Conservation (phyloP, 2,797 vertebrate genomes). For the Tolypeutes matacus region DNA sequence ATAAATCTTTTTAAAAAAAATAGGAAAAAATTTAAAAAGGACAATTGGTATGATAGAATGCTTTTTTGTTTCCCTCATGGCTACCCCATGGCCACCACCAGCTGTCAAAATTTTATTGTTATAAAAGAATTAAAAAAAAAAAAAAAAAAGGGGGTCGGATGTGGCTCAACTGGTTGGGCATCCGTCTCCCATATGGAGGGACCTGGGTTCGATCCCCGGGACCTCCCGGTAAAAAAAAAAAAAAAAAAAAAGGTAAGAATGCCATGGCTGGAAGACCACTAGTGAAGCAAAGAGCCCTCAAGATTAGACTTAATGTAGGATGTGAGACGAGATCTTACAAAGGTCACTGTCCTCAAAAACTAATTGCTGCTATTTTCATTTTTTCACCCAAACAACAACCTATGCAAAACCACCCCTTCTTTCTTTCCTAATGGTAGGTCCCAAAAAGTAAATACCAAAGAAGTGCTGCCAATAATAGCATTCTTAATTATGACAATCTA, state of each 20-base stretch:
- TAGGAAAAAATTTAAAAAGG: background rate
- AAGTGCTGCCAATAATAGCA: background rate
- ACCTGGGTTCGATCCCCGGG: too few species aligned
- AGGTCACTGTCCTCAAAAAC: background rate
- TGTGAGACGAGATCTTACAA: background rate
- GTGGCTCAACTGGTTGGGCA: too few species aligned
- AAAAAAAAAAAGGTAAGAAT: background rate
- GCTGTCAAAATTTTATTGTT: background rate
- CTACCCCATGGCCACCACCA: background rate
- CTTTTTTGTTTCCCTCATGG: background rate
- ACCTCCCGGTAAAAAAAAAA: background rate
- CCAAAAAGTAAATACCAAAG: constrained; percentile 26
- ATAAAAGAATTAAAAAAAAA: background rate
- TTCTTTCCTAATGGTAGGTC: constrained; percentile 11
- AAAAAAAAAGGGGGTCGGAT: too few species aligned
- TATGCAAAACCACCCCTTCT: constrained; percentile 9
- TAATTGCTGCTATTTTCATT: background rate
- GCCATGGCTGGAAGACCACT: background rate
- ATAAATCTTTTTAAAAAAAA: too few species aligned
- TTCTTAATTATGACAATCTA: background rate
- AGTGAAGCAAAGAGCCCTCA: background rate
- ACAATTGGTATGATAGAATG: background rate
- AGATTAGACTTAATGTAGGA: background rate
- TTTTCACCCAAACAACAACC: background rate
- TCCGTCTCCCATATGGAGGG: too few species aligned